phyloP scores from a whole-genome alignment of 1,140 invertebrate species.

The Coptotermes formosanus region DNA sequence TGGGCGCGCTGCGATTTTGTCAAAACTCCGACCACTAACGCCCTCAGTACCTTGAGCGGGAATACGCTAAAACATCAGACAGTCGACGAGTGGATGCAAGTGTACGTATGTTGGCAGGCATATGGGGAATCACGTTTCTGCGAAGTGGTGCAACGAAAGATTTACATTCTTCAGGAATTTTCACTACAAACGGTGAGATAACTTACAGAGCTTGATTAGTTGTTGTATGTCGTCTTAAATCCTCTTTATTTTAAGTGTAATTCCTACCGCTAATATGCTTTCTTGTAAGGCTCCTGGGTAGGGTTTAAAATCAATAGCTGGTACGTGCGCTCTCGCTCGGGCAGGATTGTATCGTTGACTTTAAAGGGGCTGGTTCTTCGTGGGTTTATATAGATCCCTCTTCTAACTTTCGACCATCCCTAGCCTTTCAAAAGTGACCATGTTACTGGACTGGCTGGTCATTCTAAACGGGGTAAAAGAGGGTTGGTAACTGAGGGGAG shows the following conservation, averaged over 20 bases:
- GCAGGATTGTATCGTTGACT: not conserved
- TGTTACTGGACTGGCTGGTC: not conserved
- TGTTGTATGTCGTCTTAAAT: not conserved
- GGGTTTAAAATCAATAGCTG: not conserved
- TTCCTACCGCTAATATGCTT: not conserved
- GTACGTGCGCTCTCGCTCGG: not conserved
- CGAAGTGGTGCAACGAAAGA: not conserved
- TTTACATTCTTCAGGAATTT: not conserved
- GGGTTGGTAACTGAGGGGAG: not conserved
- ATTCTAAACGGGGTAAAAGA: not conserved
- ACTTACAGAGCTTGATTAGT: not conserved
- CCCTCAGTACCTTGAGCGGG: not conserved
- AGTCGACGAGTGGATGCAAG: slow-evolving; percentile 13
- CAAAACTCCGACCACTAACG: slow-evolving; percentile 10
- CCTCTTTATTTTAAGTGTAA: not conserved
- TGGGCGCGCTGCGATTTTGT: not conserved
- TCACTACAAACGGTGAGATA: not conserved
- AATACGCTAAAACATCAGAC: slow-evolving; percentile 10
- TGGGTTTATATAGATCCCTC: not conserved
- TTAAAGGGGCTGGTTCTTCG: not conserved
- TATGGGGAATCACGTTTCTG: not conserved
- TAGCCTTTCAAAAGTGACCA: not conserved
- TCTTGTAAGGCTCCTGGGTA: not conserved
- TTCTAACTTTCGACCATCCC: not conserved
- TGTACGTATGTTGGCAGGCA: not conserved